Evolutionary conservation across 2,797 vertebrate genomes (phyloP), one percentile per base, ranked within the genome.

Genomic region (Antennarius maculatus): DNA sequence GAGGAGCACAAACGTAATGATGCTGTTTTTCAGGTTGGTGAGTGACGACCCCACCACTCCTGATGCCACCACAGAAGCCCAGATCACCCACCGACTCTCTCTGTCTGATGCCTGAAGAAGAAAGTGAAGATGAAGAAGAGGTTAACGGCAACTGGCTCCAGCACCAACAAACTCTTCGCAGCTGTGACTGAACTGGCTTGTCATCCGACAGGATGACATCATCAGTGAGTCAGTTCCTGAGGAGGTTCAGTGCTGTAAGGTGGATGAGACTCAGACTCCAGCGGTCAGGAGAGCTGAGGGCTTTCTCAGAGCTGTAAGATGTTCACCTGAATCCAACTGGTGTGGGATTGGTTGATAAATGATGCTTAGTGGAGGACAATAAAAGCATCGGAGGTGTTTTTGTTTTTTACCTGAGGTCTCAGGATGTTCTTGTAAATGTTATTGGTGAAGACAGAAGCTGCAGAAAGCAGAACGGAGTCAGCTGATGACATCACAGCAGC

Each of bases 391-490:
- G 4, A 12, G 31, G 31, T 31, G 23, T 23, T 23, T 23, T 23
- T 23, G 23, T 52, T 29, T 52, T 27, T 15, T 14, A 61, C 55
- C 55, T 3, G 56, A 50, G 74, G 70, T 58, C 82, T 68, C n/a
- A 87, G 61, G 39, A 83, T 68, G 61, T 79, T 86, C 67, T 77
- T 83, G 55, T 66, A 23, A 23, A 23, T 23, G 23, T 23, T 23
- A 23, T 23, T 23, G 23, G 23, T 23, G 23, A 23, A 23, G 23
- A 23, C 23, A 23, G 23, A 23, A 23, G 23, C 23, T 23, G 23
- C 23, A 23, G 23, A 23, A 23, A 88, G 74, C 45, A 91, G 56
- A 7, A 61, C 63, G 0, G 86, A 90, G 71, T 91, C 89, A 18
- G 65, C 61, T 15, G 82, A 86, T 46, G 82, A 85, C 68, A 80